Conservation (phyloP, 2,113 vertebrate genomes). For the Mellivora capensis region DNA sequence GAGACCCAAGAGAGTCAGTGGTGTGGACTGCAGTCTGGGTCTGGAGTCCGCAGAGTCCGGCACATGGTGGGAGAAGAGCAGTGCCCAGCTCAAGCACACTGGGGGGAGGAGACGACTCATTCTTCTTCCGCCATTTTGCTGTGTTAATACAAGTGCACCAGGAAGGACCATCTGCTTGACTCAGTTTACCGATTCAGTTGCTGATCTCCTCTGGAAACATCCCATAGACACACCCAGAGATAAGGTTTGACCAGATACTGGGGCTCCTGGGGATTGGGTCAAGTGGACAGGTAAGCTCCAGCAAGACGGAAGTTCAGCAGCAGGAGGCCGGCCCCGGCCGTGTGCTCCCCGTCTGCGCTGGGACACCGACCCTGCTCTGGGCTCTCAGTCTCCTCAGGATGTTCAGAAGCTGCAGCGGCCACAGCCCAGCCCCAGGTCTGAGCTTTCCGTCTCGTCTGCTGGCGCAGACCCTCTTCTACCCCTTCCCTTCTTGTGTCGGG, state of each 20-base stretch:
- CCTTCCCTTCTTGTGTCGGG: accelerated
- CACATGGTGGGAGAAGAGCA: accelerated
- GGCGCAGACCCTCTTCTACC: accelerated
- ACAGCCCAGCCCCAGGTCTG: accelerated
- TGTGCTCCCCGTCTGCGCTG: accelerated
- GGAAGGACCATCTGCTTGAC: accelerated
- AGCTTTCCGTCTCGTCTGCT: accelerated
- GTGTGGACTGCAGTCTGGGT: neutral
- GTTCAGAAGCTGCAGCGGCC: accelerated
- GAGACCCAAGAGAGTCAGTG: too few relatives aligned
- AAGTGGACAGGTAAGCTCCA: accelerated
- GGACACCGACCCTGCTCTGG: too few relatives aligned
- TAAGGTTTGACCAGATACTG: accelerated
- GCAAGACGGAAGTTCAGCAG: accelerated
- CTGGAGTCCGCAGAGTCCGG: neutral
- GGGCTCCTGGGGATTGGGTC: neutral
- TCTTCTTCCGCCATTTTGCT: neutral
- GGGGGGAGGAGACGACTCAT: accelerated
- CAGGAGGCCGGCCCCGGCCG: accelerated
- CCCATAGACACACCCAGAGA: neutral
- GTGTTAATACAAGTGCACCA: accelerated
- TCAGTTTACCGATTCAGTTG: neutral
- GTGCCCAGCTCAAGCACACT: accelerated
- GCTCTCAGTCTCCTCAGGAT: accelerated
- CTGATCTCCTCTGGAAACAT: neutral